These are phyloP conservation scores for Cryptotis parvus DNA, from an alignment of 2,113 vertebrate species.

Conservation along the genomic window DNA sequence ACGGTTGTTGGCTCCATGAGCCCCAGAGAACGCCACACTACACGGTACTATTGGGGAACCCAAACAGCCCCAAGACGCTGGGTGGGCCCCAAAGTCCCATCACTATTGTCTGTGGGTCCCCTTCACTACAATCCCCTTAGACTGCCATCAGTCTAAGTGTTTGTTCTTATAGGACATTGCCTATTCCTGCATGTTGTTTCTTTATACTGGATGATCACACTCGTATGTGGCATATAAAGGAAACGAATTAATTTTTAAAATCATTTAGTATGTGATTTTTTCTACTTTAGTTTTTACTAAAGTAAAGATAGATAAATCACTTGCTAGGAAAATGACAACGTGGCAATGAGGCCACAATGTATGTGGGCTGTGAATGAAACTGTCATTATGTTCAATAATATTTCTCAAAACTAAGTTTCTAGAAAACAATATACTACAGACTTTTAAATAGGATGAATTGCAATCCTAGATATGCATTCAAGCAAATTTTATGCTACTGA, in stretches of 20 bases:
- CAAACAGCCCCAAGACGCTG: no score
- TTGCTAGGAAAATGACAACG: background rate
- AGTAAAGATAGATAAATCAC: background rate
- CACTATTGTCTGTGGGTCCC: no score
- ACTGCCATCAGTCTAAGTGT: no score
- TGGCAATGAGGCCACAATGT: conserved; percentile 31
- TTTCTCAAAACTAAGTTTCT: conserved; percentile 63
- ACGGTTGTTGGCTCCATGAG: no score
- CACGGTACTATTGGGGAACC: no score
- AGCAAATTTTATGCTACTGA: conserved; percentile 55
- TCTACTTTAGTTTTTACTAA: background rate
- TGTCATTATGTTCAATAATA: conserved; percentile 46
- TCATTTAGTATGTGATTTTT: background rate
- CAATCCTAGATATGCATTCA: conserved; percentile 16
- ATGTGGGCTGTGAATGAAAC: background rate
- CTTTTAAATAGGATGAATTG: conserved; percentile 59
- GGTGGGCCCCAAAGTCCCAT: no score
- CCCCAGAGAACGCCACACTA: no score
- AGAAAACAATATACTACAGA: background rate
- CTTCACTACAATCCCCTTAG: no score
- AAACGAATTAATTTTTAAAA: background rate
- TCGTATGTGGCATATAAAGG: no score
- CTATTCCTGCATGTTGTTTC: no score
- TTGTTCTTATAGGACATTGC: no score
- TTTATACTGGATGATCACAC: no score